Percentiles rank a stretch among this genome's conserved stretches.
Conservation (phyloP, 2,888 invertebrate genomes). For the Hirtodrosophila confusa region DNA sequence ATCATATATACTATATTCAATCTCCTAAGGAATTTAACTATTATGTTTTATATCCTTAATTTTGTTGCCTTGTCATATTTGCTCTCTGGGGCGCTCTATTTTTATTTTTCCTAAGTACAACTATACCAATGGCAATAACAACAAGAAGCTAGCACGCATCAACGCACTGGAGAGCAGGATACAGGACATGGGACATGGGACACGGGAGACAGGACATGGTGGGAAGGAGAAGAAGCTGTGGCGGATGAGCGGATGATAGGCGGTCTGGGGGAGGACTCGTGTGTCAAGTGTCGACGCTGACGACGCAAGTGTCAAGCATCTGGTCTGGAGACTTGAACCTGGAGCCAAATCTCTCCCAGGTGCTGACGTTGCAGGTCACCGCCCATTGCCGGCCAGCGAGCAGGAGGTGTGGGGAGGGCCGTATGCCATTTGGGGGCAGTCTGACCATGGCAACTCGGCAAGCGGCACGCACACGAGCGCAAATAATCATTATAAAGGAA, state of each 20-base stretch:
- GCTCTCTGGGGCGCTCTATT: constrained; percentile 7
- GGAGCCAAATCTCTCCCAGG: constrained; percentile 39
- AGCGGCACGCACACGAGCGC: constrained; percentile 76
- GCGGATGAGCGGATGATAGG: background rate
- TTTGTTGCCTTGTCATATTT: constrained; percentile 14
- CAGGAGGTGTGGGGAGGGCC: background rate
- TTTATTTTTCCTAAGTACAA: background rate
- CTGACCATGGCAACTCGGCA: constrained; percentile 69
- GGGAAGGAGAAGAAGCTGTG: constrained; percentile 1
- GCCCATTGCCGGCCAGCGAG: constrained; percentile 38
- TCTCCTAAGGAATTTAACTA: background rate
- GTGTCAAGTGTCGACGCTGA: constrained; percentile 73
- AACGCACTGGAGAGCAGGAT: constrained; percentile 50
- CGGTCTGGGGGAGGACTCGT: constrained; percentile 29
- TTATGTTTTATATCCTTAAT: background rate
- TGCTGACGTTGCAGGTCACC: constrained; percentile 67
- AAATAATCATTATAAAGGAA: constrained; percentile 75
- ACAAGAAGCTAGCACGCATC: constrained; percentile 44
- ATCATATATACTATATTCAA: too few species aligned
- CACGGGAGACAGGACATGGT: background rate
- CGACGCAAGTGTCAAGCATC: constrained; percentile 71
- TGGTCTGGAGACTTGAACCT: constrained; percentile 53
- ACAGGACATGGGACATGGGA: constrained; percentile 3
- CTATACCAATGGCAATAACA: constrained; percentile 1
- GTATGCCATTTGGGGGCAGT: constrained; percentile 19